Evolutionary conservation across 2,888 invertebrate species (phyloP).

Genomic region (Balanococcus diminutus): DNA sequence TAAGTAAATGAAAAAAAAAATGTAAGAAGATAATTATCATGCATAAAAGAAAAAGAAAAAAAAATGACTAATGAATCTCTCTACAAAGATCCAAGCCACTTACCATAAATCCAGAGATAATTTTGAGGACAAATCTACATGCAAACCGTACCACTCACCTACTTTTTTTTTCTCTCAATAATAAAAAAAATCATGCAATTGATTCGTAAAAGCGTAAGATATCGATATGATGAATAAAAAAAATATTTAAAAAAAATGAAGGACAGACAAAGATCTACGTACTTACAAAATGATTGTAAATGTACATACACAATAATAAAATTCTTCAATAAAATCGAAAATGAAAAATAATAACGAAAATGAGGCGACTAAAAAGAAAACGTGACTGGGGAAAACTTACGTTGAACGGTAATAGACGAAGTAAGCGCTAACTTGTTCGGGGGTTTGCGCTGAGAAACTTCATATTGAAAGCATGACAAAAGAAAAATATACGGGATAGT

Average conservation of each 20-base stretch:
- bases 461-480: constrained; percentile 53
- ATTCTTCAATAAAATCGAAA: not conserved
- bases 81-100: not conserved
- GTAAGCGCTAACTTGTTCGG: constrained; percentile 59
- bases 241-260: not conserved
- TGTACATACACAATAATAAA: too few relatives aligned
- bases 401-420: constrained; percentile 57
- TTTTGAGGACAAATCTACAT: not conserved
- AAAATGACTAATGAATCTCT: not conserved
- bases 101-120: not conserved
- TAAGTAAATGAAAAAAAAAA: not conserved
- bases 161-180: not conserved
- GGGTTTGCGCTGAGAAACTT: constrained; percentile 60
- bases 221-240: not conserved
- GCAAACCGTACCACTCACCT: not conserved
- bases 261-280: not conserved
- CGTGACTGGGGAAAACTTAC: constrained; percentile 41
- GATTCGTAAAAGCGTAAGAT: not conserved
- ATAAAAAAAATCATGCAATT: not conserved
- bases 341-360: not conserved
- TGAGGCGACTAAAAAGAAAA: not conserved
- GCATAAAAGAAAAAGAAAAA: too few relatives aligned
- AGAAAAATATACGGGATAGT: constrained; percentile 17
- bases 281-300: not conserved
- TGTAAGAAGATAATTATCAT: not conserved